Conservation (phyloP, 2,797 vertebrate genomes). For the Tachyglossus aculeatus region DNA sequence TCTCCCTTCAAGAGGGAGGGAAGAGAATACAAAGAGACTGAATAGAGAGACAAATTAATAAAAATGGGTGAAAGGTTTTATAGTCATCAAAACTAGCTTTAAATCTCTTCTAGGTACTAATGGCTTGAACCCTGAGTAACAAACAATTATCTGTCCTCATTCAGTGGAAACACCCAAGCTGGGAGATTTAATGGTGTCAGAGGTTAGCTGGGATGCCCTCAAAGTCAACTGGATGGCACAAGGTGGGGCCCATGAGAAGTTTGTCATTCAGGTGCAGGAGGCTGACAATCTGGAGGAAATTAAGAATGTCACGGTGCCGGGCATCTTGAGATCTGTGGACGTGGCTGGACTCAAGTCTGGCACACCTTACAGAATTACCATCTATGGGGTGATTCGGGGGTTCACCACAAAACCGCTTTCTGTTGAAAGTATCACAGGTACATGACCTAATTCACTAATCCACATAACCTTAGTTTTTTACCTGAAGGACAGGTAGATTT, state of each 20-base stretch:
- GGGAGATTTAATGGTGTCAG: conserved; percentile 79
- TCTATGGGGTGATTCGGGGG: conserved; percentile 71
- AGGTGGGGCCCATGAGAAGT: conserved; percentile 68
- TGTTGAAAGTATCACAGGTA: conserved; percentile 77
- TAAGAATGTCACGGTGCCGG: conserved; percentile 58
- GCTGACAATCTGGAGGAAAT: conserved; percentile 40
- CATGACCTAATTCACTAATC: conserved; percentile 28
- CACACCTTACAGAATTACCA: conserved; percentile 69
- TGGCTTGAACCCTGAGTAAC: conserved; percentile 49
- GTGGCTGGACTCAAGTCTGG: conserved; percentile 71
- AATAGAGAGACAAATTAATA: no score
- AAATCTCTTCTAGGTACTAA: no score
- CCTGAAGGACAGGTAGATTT: no score
- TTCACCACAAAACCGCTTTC: conserved; percentile 68
- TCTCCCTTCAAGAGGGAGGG: no score
- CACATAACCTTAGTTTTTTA: no score
- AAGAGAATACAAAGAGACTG: no score
- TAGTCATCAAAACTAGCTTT: no score
- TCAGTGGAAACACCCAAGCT: conserved; percentile 81
- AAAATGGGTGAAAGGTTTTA: no score
- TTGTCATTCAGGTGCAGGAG: conserved; percentile 72
- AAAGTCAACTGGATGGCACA: conserved; percentile 78
- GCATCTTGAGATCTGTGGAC: conserved; percentile 65
- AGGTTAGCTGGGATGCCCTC: conserved; percentile 87
- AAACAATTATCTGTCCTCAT: conserved; percentile 73